Evolutionary conservation across 2,888 invertebrate genomes (phyloP).

Genomic region (Microplitis manilae): DNA sequence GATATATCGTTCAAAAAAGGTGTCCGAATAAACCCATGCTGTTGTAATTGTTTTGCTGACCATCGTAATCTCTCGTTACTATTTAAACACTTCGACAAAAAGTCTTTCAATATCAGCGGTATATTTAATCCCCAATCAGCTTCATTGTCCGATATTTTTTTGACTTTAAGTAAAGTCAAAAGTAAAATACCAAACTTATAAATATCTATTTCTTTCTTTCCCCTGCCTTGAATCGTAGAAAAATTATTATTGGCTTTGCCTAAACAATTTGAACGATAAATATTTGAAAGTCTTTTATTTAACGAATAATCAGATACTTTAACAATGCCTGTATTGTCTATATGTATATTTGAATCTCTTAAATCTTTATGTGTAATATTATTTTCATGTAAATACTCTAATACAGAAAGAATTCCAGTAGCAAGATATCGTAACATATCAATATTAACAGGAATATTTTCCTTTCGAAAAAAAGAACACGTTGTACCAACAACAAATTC

Average conservation of each 20-base stretch:
- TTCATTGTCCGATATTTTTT: slow-evolving; percentile 72
- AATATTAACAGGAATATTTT: slow-evolving; percentile 73
- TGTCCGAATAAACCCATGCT: slow-evolving; percentile 81
- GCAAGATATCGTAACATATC: slow-evolving; percentile 79
- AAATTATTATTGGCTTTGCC: slow-evolving; percentile 66
- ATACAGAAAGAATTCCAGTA: slow-evolving; percentile 81
- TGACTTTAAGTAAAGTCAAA: slow-evolving; percentile 77
- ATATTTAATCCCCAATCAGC: slow-evolving; percentile 76
- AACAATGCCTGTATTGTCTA: slow-evolving; percentile 78
- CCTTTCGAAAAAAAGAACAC: slow-evolving; percentile 73
- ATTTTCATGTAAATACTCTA: slow-evolving; percentile 85
- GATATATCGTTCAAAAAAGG: slow-evolving; percentile 72
- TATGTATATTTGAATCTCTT: slow-evolving; percentile 81
- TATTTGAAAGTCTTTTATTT: slow-evolving; percentile 78
- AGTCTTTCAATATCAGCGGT: slow-evolving; percentile 79
- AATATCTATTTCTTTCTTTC: slow-evolving; percentile 83
- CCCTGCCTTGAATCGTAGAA: slow-evolving; percentile 68
- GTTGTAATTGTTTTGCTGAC: slow-evolving; percentile 83
- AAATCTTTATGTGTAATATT: slow-evolving; percentile 88
- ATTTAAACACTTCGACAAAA: slow-evolving; percentile 81
- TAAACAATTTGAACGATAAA: slow-evolving; percentile 67
- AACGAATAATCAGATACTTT: slow-evolving; percentile 81
- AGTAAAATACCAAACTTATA: slow-evolving; percentile 81
- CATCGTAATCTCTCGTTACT: slow-evolving; percentile 82
- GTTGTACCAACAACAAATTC: slow-evolving; percentile 76